Conservation (phyloP, 2,113 vertebrate genomes). For the Saccopteryx leptura region DNA sequence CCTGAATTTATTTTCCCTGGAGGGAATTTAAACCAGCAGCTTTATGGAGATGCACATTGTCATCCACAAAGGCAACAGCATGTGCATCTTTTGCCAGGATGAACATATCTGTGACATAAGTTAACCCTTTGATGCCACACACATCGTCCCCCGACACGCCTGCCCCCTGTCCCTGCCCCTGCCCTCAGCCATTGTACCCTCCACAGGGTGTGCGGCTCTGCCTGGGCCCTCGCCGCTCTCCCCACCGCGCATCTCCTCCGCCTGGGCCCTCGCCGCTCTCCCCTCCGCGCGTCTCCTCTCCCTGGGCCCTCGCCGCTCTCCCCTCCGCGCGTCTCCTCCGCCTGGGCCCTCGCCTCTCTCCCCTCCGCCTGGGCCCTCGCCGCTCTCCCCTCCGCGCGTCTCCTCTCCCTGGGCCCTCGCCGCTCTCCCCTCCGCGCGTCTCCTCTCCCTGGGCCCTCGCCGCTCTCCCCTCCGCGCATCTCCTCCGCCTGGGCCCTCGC, state of each 20-base stretch:
- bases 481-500: not conserved
- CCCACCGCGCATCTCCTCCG: no score
- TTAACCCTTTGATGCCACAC: not conserved
- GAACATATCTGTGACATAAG: not conserved
- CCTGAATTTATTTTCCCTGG: not conserved
- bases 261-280: not conserved
- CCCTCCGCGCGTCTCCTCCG: not conserved
- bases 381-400: no score
- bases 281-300: no score
- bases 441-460: not conserved
- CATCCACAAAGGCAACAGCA: not conserved
- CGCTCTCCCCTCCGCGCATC: no score
- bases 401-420: not conserved
- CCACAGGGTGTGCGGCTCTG: not conserved
- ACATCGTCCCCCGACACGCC: no score
- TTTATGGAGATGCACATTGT: not conserved
- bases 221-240: not conserved
- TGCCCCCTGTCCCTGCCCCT: not conserved
- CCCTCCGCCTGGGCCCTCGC: not conserved
- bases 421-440: not conserved
- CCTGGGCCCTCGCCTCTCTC: not conserved
- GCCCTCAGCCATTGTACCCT: rapidly evolving
- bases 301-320: not conserved
- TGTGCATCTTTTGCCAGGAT: not conserved
- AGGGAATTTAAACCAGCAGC: not conserved